These are phyloP conservation scores for Drosophila subpulchrella DNA, from an alignment of 1,140 invertebrate species.

Conservation along the genomic window DNA sequence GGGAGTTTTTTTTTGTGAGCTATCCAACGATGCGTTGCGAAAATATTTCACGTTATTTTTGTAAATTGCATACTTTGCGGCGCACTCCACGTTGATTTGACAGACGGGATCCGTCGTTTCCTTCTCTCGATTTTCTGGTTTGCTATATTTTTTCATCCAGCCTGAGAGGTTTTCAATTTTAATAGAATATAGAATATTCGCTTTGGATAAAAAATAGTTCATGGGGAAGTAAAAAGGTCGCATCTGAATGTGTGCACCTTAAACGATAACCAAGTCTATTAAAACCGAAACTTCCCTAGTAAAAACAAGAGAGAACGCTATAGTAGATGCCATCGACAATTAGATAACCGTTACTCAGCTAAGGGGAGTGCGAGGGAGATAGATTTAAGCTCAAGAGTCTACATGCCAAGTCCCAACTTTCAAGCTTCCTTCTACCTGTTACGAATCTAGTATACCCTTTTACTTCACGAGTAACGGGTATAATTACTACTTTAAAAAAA, in stretches of 20 bases:
- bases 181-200: conserved; percentile 8
- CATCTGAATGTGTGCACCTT: neutral
- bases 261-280: neutral
- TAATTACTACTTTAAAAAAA: no score
- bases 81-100: conserved; percentile 55
- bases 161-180: conserved; percentile 20
- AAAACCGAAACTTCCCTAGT: neutral
- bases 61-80: conserved; percentile 65
- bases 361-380: no score
- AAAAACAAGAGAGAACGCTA: no score
- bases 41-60: conserved; percentile 68
- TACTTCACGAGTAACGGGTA: no score
- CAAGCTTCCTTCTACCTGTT: no score
- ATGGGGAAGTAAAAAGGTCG: neutral
- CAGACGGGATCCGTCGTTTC: conserved; percentile 21
- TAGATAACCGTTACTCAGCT: no score
- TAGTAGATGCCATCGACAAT: no score
- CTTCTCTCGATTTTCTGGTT: neutral
- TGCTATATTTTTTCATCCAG: neutral
- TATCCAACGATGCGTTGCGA: conserved; percentile 55
- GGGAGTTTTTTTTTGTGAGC: neutral
- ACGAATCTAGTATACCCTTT: no score
- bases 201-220: conserved; percentile 1
- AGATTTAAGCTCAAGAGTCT: no score
- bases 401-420: no score